A percentile compares a stretch with the other conserved stretches of the same genome.
Evolutionary conservation across 2,888 invertebrate species (phyloP).

Genomic region (Eristalis intricaria): DNA sequence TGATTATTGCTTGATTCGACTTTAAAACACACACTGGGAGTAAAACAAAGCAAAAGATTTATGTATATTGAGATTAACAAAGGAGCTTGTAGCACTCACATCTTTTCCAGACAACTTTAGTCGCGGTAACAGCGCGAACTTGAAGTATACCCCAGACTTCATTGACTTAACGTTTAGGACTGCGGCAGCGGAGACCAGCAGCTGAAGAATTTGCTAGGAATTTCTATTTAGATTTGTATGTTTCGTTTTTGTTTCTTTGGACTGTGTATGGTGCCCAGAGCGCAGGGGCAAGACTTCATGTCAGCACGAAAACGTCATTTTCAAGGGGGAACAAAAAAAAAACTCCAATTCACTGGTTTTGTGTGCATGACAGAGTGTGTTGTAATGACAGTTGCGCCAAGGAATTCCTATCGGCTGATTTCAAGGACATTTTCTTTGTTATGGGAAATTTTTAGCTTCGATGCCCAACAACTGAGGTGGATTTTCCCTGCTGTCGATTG

Average conservation of each 20-base stretch:
- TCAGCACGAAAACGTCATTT: constrained; percentile 35
- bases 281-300: constrained; percentile 34
- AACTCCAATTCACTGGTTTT: not conserved
- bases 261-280: constrained; percentile 8
- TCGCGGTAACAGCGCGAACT: constrained; percentile 82
- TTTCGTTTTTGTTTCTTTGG: not conserved
- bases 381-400: constrained; percentile 24
- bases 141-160: constrained; percentile 81
- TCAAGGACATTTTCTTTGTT: constrained; percentile 46
- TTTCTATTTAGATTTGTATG: constrained; percentile 22
- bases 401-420: constrained; percentile 1
- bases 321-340: not conserved
- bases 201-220: constrained; percentile 40
- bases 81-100: constrained; percentile 77
- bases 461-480: too few relatives aligned
- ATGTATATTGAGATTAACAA: constrained; percentile 25
- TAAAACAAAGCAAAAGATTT: constrained; percentile 13
- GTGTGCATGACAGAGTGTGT: not conserved
- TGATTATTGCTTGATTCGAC: not conserved
- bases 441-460: constrained; percentile 24
- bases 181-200: constrained; percentile 72
- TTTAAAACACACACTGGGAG: constrained; percentile 32
- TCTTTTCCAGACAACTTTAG: constrained; percentile 82
- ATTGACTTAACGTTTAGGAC: constrained; percentile 81
- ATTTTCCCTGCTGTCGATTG: not conserved